phyloP scores from a whole-genome alignment of 2,113 vertebrate genomes.

The Platanista minor region DNA sequence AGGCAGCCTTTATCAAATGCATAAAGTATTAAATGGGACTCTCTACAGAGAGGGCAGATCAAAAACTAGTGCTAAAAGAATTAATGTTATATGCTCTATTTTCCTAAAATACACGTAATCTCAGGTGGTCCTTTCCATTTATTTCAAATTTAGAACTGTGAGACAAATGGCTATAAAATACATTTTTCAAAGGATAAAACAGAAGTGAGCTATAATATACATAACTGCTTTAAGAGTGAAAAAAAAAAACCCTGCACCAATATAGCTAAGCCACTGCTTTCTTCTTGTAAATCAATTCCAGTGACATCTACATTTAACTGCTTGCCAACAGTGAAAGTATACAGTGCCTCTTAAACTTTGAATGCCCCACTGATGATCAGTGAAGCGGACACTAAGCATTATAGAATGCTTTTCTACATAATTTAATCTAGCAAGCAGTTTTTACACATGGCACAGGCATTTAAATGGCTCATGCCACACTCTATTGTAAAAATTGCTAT shows the following conservation, averaged over 20 bases:
- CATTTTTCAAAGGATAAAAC: conserved; percentile 29
- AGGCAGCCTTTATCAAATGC: conserved; percentile 47
- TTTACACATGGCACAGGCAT: conserved; percentile 38
- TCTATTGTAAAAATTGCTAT: conserved; percentile 53
- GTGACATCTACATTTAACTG: conserved; percentile 53
- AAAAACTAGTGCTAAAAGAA: conserved; percentile 39
- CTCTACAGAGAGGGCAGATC: conserved; percentile 19
- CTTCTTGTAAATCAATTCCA: conserved; percentile 31
- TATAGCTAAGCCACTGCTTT: background rate
- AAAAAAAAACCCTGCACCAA: background rate
- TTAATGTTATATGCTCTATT: conserved; percentile 24
- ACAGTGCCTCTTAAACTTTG: conserved; percentile 55
- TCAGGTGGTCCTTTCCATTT: background rate
- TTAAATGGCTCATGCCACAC: conserved; percentile 10
- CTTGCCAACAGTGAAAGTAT: conserved; percentile 42
- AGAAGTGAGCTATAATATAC: conserved; percentile 4
- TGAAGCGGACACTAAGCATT: conserved; percentile 53
- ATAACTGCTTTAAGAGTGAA: conserved; percentile 60
- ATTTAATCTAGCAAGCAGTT: conserved; percentile 66
- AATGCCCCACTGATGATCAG: conserved; percentile 13
- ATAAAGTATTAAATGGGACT: conserved; percentile 57
- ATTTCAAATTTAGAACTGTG: conserved; percentile 19
- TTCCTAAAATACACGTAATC: conserved; percentile 49
- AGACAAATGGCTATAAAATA: background rate
- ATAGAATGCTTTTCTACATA: conserved; percentile 48